Evolutionary conservation across 2,888 invertebrate species (phyloP), one percentile per base, ranked within the genome.

Genomic region (Unio pictorum): DNA sequence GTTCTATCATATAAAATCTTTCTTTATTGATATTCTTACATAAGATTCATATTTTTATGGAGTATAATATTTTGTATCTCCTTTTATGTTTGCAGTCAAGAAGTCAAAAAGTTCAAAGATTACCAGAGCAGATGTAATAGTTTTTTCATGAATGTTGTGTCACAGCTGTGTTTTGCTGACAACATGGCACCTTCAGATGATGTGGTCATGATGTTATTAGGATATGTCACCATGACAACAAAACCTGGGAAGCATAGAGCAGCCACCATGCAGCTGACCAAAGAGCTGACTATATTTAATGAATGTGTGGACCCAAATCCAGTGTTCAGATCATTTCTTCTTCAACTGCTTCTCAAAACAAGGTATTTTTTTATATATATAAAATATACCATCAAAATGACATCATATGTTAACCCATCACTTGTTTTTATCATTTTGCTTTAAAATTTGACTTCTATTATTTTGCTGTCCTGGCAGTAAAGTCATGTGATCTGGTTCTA

Each of bases 321-420:
- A n/a, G 86, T 86, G 3, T 79, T 86, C 8, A 69, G 87, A 55
- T 85, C 85, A 7, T 84, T 86, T 64, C 71, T 86, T 34, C 75
- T 87, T 8, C 83, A 86, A 66, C 79, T 84, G 55, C 76, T 87
- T 18, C 80, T 86, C 28, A 70, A 76, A 61, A 75, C 82, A 64
- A 81, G 77, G 85, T 85, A 20, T 0, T 55, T 55, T 30, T 0
- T 23, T 68, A 23, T 23, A 23, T 23, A 23, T 23, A 23, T 0
- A 23, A 59, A 55, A 45, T 66, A 30, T 66, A 23, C 61, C 3
- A n/a, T 59, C 20, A 59, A 23, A 23, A 15, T 59, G 26, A 59
- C 23, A 26, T 59, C 0, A 20, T 26, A 59, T 59, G 11, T 23
- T 59, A 59, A 4, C 20, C 59, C 1, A 59, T 59, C 59, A 18